A percentile compares a stretch with the other conserved stretches of the same genome.
These are phyloP conservation scores for Chironomus tentans DNA, from an alignment of 2,888 invertebrate genomes.

Conservation along the genomic window DNA sequence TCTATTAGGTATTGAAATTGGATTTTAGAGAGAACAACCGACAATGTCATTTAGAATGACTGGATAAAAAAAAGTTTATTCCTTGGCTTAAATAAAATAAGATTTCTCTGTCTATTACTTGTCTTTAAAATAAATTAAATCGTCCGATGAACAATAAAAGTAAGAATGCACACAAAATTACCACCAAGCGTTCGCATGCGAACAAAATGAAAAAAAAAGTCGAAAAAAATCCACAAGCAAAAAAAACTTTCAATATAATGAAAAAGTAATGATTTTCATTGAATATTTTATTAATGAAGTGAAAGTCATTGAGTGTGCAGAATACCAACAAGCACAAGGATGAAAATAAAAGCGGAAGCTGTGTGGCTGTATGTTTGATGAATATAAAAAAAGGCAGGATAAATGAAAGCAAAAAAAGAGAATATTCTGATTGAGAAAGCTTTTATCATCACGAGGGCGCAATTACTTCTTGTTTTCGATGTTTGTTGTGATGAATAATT, in stretches of 20 bases:
- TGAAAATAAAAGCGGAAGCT: neutral
- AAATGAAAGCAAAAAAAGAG: neutral
- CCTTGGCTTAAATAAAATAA: too few relatives aligned
- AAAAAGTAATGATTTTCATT: neutral
- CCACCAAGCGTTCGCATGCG: too few relatives aligned
- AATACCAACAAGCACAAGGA: neutral
- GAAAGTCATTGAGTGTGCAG: neutral
- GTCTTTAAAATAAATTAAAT: too few relatives aligned
- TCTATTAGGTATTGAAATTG: too few relatives aligned
- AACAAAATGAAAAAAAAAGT: too few relatives aligned
- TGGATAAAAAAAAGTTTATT: too few relatives aligned
- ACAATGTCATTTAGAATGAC: too few relatives aligned
- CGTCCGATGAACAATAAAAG: too few relatives aligned
- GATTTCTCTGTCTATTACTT: too few relatives aligned
- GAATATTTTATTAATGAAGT: neutral
- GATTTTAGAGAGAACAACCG: too few relatives aligned
- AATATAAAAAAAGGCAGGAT: neutral
- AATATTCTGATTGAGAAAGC: neutral
- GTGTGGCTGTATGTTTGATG: neutral
- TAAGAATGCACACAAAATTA: too few relatives aligned
- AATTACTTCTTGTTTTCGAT: neutral
- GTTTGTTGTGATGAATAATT: neutral
- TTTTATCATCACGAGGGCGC: neutral
- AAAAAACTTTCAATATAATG: neutral
- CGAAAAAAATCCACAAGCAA: too few relatives aligned